A percentile compares a stretch with the other conserved stretches of the same genome.
phyloP scores from a whole-genome alignment of 2,797 vertebrate species.

The Labroides dimidiatus region DNA sequence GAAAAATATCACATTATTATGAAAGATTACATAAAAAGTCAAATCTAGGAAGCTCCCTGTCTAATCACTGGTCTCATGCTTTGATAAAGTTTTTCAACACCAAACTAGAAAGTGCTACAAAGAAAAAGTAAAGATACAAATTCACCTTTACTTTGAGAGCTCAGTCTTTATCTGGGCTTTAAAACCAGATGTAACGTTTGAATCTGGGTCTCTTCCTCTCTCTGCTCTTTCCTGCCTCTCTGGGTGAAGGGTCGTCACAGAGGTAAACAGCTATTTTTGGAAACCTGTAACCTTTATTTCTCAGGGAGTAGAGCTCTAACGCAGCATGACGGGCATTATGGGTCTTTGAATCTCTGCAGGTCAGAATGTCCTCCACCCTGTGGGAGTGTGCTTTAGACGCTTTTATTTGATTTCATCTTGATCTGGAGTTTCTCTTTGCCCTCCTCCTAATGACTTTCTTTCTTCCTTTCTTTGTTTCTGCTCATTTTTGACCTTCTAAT shows the following conservation, averaged over 20 bases:
- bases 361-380: neutral
- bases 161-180: neutral
- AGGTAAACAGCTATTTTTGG: slow-evolving; percentile 40
- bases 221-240: slow-evolving; percentile 4
- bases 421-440: neutral
- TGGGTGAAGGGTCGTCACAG: slow-evolving; percentile 9
- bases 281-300: slow-evolving; percentile 16
- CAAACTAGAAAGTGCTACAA: too few species aligned
- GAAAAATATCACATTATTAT: too few species aligned
- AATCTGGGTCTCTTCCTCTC: neutral
- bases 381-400: neutral
- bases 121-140: too few species aligned
- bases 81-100: too few species aligned
- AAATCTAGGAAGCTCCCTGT: too few species aligned
- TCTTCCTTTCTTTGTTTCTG: neutral
- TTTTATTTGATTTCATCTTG: neutral
- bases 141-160: too few species aligned
- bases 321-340: neutral
- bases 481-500: neutral
- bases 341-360: neutral
- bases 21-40: too few species aligned
- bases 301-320: neutral
- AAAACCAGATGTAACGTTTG: neutral
- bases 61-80: too few species aligned
- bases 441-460: neutral